phyloP scores from a whole-genome alignment of 2,888 invertebrate species.

The Drosophila kuntzei region DNA sequence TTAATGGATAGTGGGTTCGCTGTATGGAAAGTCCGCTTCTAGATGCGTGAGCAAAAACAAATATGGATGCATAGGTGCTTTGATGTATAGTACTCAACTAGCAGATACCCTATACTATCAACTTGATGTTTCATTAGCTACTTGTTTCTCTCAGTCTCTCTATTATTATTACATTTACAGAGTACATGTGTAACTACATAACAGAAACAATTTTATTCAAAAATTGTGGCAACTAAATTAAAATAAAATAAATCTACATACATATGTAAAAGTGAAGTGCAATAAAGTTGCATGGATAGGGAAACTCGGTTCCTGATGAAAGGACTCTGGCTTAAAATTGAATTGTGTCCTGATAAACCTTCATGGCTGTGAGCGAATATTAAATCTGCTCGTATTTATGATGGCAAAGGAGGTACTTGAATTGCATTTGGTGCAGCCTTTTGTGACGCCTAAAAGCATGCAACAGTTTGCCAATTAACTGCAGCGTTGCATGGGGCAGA shows the following conservation, averaged over 20 bases:
- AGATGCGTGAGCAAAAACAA: not conserved
- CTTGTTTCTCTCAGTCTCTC: not conserved
- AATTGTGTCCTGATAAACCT: slow-evolving; percentile 2
- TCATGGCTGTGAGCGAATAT: not conserved
- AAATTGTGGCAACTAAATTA: slow-evolving; percentile 6
- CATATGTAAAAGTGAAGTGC: slow-evolving; percentile 5
- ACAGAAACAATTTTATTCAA: not conserved
- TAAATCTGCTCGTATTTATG: slow-evolving; percentile 1
- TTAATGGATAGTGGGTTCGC: slow-evolving; percentile 10
- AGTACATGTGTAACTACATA: not conserved
- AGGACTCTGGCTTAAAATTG: not conserved
- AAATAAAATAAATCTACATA: not conserved
- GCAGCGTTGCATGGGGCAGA: not conserved
- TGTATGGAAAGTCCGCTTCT: not conserved
- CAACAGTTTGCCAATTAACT: slow-evolving; percentile 31
- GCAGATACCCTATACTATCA: not conserved
- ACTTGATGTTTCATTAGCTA: not conserved
- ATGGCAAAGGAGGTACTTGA: slow-evolving; percentile 17
- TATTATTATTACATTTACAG: not conserved
- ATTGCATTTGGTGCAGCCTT: slow-evolving; percentile 18
- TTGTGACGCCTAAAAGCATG: slow-evolving; percentile 33
- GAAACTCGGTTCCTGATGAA: not conserved
- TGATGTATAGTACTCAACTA: not conserved
- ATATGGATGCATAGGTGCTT: too few relatives aligned
- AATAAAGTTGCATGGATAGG: not conserved